Base-by-base conservation (phyloP, 1,140 invertebrate genomes). In the Platorchestia sp. region DNA sequence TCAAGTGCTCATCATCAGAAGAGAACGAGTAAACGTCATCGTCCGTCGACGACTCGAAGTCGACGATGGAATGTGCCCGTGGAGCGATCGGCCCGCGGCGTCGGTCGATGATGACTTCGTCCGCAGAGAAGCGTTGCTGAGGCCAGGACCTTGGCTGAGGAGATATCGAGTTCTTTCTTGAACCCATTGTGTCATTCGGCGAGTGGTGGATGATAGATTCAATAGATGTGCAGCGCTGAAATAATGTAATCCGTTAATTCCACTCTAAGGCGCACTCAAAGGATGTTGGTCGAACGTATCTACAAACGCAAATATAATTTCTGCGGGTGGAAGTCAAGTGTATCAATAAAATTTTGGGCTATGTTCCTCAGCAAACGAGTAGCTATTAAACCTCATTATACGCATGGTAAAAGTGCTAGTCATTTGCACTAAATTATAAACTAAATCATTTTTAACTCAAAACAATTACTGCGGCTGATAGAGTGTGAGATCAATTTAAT, bases 171-270 rank as follows among this genome's bases (percentile, higher is more conserved):
- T 93, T 87, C 51, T 89, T 93, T 95, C 53, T 40, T 95, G 53
- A 43, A 45, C 86, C 95, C 86, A 59, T 96, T 87, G n/a, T 91
- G 93, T 36, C 91, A 44, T 93, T 93, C 45, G 96, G 96, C 22
- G 96, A 96, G 42, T 96, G 96, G 95, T 96, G 96, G 95, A 96
- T 96, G 95, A 96, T 96, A 27, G 96, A 96, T 95, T 96, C 96
- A 47, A 96, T 96, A 40, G 96, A 96, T 89, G 96, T 96, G 45
- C 96, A 96, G n/a, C 96, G 95, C 96, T 96, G 96, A 47, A 95
- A 95, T 19, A 96, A 75, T 22, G 3, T 3, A 75, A 75, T 36
- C 59, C 7, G 59, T 75, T 75, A 75, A 36, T 10, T 51, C 47
- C 19, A 51, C 47, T 51, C 6, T 10, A 51, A 6, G 6, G 47